Conservation (phyloP, 2,888 invertebrate genomes). For the Toxonevra muliebris region DNA sequence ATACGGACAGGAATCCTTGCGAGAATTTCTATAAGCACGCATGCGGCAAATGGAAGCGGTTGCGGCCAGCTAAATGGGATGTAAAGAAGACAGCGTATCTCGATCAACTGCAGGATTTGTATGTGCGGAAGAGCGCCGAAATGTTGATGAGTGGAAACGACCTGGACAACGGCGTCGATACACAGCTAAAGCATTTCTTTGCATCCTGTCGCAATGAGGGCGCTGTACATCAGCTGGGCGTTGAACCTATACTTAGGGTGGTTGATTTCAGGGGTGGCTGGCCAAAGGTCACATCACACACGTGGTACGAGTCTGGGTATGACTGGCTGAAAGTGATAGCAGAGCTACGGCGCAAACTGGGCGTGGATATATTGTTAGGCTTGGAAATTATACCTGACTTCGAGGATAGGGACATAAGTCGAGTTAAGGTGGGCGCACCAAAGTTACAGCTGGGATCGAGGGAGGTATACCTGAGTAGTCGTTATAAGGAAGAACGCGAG, state of each 20-base stretch:
- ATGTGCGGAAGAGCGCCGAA: slow-evolving; percentile 54
- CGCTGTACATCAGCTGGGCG: slow-evolving; percentile 41
- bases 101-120: slow-evolving; percentile 54
- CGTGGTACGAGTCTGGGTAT: slow-evolving; percentile 57
- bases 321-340: slow-evolving; percentile 58
- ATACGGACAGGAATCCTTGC: slow-evolving; percentile 48
- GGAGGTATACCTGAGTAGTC: slow-evolving; percentile 46
- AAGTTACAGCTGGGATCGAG: slow-evolving; percentile 45
- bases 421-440: slow-evolving; percentile 58
- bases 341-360: slow-evolving; percentile 51
- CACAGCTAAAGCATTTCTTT: slow-evolving; percentile 54
- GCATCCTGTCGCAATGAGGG: slow-evolving; percentile 50
- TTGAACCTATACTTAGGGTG: slow-evolving; percentile 47
- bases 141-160: slow-evolving; percentile 46
- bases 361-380: slow-evolving; percentile 58
- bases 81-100: slow-evolving; percentile 50
- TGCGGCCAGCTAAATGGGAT: slow-evolving; percentile 48
- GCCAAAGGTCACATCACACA: slow-evolving; percentile 50
- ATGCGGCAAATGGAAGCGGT: slow-evolving; percentile 57
- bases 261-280: slow-evolving; percentile 57
- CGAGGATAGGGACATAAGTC: slow-evolving; percentile 52
- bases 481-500: slow-evolving; percentile 43
- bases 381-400: slow-evolving; percentile 56
- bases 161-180: slow-evolving; percentile 51
- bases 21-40: slow-evolving; percentile 59